Evolutionary conservation across 2,888 invertebrate genomes (phyloP).

Genomic region (Epicampocera succincta): DNA sequence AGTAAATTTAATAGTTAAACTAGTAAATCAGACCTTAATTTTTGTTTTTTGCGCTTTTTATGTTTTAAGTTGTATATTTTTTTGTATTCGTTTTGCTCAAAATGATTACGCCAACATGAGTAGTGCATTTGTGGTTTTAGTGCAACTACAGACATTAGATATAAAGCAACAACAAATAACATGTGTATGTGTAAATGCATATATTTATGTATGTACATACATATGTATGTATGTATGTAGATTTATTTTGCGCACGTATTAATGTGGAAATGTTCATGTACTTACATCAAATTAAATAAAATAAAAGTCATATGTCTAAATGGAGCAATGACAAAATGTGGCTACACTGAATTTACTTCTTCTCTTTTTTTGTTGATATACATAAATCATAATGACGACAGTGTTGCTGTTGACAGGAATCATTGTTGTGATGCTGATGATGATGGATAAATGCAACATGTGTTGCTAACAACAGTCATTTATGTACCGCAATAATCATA

Average conservation of each 20-base stretch:
- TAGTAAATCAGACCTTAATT: constrained; percentile 66
- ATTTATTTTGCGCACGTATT: constrained; percentile 6
- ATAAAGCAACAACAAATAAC: neutral
- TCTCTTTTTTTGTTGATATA: constrained; percentile 10
- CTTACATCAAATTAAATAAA: constrained; percentile 1
- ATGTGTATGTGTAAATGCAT: too few species aligned
- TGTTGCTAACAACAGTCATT: constrained; percentile 47
- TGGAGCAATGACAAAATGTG: constrained; percentile 59
- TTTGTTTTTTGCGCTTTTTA: constrained; percentile 37
- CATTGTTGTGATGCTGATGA: constrained; percentile 33
- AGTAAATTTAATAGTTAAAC: constrained; percentile 53
- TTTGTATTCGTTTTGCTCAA: constrained; percentile 17
- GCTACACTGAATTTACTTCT: constrained; percentile 27
- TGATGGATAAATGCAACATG: constrained; percentile 60
- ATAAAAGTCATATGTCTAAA: constrained; percentile 41
- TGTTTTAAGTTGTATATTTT: constrained; percentile 1
- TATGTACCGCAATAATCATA: constrained; percentile 47
- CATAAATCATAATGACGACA: constrained; percentile 32
- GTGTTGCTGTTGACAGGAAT: constrained; percentile 29
- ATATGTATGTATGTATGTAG: neutral
- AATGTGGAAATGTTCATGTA: constrained; percentile 34
- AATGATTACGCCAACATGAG: constrained; percentile 57
- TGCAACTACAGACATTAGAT: constrained; percentile 16
- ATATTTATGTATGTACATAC: too few species aligned
- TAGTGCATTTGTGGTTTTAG: constrained; percentile 55